These are phyloP conservation scores for Pseudochirops corinnae DNA, from an alignment of 2,797 vertebrate genomes.

Conservation along the genomic window DNA sequence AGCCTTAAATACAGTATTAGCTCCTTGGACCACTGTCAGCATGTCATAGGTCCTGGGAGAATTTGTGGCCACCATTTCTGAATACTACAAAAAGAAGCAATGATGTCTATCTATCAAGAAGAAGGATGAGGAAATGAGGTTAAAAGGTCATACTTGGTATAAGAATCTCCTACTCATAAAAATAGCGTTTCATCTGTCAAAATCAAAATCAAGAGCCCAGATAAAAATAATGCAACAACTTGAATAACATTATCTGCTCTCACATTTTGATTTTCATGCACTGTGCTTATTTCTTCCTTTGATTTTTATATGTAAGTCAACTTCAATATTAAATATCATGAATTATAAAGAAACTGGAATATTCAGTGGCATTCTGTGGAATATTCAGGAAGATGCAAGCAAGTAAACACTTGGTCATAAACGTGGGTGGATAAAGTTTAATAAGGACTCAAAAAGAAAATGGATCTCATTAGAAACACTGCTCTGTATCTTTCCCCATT, in stretches of 20 bases:
- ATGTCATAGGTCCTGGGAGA: slow-evolving; percentile 7
- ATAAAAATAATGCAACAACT: slow-evolving; percentile 28
- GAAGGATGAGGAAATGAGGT: slow-evolving; percentile 32
- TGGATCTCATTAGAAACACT: slow-evolving; percentile 16
- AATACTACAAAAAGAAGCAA: neutral
- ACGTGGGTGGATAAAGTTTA: neutral
- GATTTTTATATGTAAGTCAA: slow-evolving; percentile 30
- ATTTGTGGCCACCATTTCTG: neutral
- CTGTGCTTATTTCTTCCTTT: slow-evolving; percentile 4
- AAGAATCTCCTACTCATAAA: neutral
- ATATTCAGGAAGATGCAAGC: slow-evolving; percentile 44
- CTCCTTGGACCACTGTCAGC: neutral
- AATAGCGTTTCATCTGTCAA: slow-evolving; percentile 26
- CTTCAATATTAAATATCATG: slow-evolving; percentile 37
- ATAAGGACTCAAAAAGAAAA: slow-evolving; percentile 18
- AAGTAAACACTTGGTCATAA: neutral
- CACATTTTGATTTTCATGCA: slow-evolving; percentile 9
- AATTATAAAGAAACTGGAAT: slow-evolving; percentile 28
- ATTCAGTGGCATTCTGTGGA: neutral
- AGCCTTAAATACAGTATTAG: slow-evolving; percentile 35
- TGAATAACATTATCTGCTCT: neutral
- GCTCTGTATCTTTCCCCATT: slow-evolving; percentile 3
- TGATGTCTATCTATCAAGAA: slow-evolving; percentile 23
- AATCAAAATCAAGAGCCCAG: slow-evolving; percentile 37
- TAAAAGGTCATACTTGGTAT: neutral